Conservation (phyloP, 2,113 vertebrate genomes). For the Nothoprocta pentlandii region DNA sequence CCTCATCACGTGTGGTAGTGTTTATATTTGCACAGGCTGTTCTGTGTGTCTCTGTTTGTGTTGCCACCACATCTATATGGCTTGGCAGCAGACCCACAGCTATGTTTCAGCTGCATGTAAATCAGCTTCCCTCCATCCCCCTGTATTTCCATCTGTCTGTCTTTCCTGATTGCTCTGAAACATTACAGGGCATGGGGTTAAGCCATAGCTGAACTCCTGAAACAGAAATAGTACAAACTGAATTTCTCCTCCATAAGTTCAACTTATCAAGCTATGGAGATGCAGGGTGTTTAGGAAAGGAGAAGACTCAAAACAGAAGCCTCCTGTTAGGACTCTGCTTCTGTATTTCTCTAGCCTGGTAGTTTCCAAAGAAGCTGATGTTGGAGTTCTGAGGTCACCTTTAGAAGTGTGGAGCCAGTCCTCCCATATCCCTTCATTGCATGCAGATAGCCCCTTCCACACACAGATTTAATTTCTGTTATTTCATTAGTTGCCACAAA, state of each 20-base stretch:
- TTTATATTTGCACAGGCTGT: slow-evolving; percentile 81
- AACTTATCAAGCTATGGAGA: neutral
- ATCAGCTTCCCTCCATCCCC: slow-evolving; percentile 38
- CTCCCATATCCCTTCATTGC: neutral
- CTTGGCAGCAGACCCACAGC: slow-evolving; percentile 70
- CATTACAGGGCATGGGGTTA: slow-evolving; percentile 36
- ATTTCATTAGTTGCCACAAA: neutral
- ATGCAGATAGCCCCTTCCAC: neutral
- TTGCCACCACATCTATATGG: slow-evolving; percentile 77
- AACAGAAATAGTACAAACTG: neutral
- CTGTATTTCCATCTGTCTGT: slow-evolving; percentile 70
- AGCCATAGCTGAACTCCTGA: slow-evolving; percentile 38
- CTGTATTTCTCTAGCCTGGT: neutral
- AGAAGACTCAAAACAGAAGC: neutral
- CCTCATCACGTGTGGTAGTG: slow-evolving; percentile 72
- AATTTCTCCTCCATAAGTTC: neutral
- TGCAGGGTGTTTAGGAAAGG: neutral
- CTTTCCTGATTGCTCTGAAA: slow-evolving; percentile 66
- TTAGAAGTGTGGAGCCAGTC: neutral
- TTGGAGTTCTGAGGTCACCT: neutral
- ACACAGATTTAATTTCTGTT: neutral
- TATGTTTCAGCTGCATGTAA: slow-evolving; percentile 72
- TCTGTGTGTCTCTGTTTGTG: slow-evolving; percentile 77
- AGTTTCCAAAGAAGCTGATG: neutral
- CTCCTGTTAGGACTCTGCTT: neutral